These are phyloP conservation scores for Autographa pulchrina DNA, from an alignment of 2,888 invertebrate species.

Conservation along the genomic window DNA sequence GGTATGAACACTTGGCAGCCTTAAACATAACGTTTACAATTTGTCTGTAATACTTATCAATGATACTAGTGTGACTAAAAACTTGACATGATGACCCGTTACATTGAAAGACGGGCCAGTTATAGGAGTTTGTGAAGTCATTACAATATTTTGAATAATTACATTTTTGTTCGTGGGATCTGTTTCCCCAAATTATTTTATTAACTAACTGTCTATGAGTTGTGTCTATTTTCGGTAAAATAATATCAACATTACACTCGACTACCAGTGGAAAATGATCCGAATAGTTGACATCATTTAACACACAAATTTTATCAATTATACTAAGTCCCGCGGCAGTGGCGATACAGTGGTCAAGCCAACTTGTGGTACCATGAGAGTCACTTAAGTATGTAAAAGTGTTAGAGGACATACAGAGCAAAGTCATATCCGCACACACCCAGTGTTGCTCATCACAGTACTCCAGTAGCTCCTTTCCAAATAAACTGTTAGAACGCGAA, in stretches of 20 bases:
- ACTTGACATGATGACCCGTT: not conserved
- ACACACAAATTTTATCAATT: too few relatives aligned
- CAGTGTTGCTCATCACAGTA: conserved; percentile 19
- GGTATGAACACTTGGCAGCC: conserved; percentile 15
- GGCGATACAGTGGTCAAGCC: conserved; percentile 9
- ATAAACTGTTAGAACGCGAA: conserved; percentile 13
- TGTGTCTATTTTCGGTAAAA: conserved; percentile 9
- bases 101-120: not conserved
- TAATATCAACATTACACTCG: conserved; percentile 8
- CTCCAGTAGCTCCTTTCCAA: conserved; percentile 11
- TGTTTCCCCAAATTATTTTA: conserved; percentile 23
- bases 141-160: conserved; percentile 14
- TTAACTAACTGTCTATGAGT: not conserved
- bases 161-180: conserved; percentile 16
- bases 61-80: not conserved
- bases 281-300: conserved; percentile 16
- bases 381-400: conserved; percentile 11
- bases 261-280: conserved; percentile 16
- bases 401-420: not conserved
- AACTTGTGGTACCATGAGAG: conserved; percentile 8
- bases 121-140: not conserved
- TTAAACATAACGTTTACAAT: conserved; percentile 11
- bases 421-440: conserved; percentile 11
- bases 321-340: conserved; percentile 3
- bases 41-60: conserved; percentile 9